These are phyloP conservation scores for Herminia tarsipennalis DNA, from an alignment of 2,888 invertebrate species.

Conservation along the genomic window DNA sequence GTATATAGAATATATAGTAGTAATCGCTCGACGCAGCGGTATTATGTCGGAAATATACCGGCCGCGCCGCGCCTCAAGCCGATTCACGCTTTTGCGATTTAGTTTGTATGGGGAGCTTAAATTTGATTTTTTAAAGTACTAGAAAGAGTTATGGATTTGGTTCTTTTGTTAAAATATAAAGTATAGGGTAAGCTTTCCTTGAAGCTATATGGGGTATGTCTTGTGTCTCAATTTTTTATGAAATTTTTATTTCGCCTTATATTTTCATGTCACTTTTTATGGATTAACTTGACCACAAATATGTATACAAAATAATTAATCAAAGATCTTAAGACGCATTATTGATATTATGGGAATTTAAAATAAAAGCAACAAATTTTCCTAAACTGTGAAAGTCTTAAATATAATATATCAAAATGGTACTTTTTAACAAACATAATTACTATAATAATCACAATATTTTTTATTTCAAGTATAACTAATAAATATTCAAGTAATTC, in stretches of 20 bases:
- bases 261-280: constrained; percentile 12
- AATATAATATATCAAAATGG: too few relatives aligned
- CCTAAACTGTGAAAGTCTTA: too few relatives aligned
- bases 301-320: neutral
- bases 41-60: constrained; percentile 86
- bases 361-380: too few relatives aligned
- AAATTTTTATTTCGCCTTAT: constrained; percentile 39
- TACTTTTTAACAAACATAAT: too few relatives aligned
- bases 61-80: constrained; percentile 81
- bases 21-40: constrained; percentile 87
- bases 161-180: constrained; percentile 80
- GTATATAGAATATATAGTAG: constrained; percentile 87
- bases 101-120: constrained; percentile 83
- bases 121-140: constrained; percentile 77
- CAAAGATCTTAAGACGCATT: neutral
- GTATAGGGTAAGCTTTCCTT: constrained; percentile 74
- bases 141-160: constrained; percentile 69
- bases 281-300: neutral
- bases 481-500: too few relatives aligned
- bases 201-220: constrained; percentile 71
- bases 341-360: too few relatives aligned
- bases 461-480: too few relatives aligned
- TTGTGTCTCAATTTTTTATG: constrained; percentile 50
- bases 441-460: too few relatives aligned
- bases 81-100: constrained; percentile 78